Base-by-base conservation (phyloP, 2,888 invertebrate species). In the Pomacea canaliculata region DNA sequence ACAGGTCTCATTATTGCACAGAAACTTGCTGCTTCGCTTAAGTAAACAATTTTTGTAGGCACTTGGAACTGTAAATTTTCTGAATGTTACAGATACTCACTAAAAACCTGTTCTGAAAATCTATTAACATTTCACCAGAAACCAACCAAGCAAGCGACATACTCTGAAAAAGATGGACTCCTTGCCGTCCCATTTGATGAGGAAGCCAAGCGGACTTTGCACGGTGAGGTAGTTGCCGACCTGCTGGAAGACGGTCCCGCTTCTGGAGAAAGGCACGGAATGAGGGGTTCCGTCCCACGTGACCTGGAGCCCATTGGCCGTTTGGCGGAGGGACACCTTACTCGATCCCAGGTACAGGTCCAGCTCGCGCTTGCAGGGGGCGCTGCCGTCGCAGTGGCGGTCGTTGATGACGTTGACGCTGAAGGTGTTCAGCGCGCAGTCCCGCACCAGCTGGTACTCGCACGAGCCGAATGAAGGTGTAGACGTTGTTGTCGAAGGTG, bases 401-500 rank as follows among this genome's bases (percentile, higher is more conserved):
- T 91, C 91, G 79, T 93, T 93, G 78, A 92, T 92, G 0, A 94
- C 91, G 1, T 93, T 93, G 4, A 96, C 92, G 73, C 90, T 89
- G 89, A 95, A 96, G 8, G 94, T 93, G 81, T 94, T 94, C 78
- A 76, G 66, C 0, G 92, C 90, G 0, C 93, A 91, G 83, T 96
- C 96, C 19, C 94, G 93, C 0, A 95, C 92, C 59, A 97, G 88
- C 0, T 94, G 93, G 86, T 96, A 95, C 0, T 94, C 93, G 89
- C 97, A 97, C 16, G 83, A 71, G 0, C 94, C 93, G 73, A 94
- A 94, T 93, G 85, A 95, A 95, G 87, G 95, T 95, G 89, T 84
- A 92, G 85, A 96, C 93, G 84, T 93, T 93, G 10, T 96, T 96
- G 91, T 97, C 96, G 86, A 96, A 96, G 0, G 96, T 96, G 90